Evolutionary conservation across 2,113 vertebrate species (phyloP), one percentile per base, ranked within the genome.

Genomic region (Cololabis saira): DNA sequence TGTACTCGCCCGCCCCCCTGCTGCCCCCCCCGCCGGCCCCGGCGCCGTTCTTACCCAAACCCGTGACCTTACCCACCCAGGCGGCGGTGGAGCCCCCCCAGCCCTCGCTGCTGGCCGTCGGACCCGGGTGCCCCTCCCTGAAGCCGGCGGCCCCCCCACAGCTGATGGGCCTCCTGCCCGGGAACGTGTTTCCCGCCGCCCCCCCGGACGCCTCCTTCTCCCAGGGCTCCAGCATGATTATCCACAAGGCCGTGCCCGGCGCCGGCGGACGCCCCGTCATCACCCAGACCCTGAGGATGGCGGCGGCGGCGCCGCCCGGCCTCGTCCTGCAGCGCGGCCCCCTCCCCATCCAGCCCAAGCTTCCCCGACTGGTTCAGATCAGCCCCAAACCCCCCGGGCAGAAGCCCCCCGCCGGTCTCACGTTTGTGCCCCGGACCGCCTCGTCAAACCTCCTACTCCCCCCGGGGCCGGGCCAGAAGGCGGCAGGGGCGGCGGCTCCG

Each of bases 31-130:
- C 90, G 44, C 78, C 90, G 8, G 54, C 90, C 12, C 17, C 68
- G 0, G 19, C 71, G 8, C 87, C 89, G 0, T 92, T 91, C 66
- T 24, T 91, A 24, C 63, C 79, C 71, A 94, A 94, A 71, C 54
- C 88, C 16, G 59, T 91, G 61, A 90, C 82, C 27, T 62, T 91
- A 56, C 80, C 91, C 87, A 94, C 91, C 27, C 92, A 93, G 68
- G 88, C 90, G 12, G 91, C 90, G 1, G 93, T 94, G 52, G 92
- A 93, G 65, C 93, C 92, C n/a, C 92, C 93, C 7, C 93, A 94
- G 60, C 91, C 93, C 6, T 93, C 93, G 9, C 76, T 94, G 14
- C 75, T 94, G 80, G 92, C 93, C 5, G 90, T 93, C 0, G 93
- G 93, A 5, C 93, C 91, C 0, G 92, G 92, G 12, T 93, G 92